Base-by-base conservation (phyloP, 2,888 invertebrate genomes). In the Merodon equestris region DNA sequence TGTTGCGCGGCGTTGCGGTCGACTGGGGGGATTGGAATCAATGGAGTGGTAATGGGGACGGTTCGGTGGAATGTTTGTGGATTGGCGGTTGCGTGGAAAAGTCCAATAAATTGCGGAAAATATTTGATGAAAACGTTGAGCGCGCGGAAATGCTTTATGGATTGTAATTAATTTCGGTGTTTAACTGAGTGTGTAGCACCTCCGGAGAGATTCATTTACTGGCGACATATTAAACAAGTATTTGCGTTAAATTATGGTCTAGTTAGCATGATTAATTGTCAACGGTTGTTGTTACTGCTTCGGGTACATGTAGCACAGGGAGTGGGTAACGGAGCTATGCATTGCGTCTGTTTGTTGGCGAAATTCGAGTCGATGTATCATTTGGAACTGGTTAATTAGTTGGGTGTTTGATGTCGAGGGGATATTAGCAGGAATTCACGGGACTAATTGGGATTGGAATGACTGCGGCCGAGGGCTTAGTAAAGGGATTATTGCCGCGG, bases 101-200 rank as follows among this genome's bases (percentile, higher is more conserved):
- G 60, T 70, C 56, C 60, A 70, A 79, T 74, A 79, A 79, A 79
- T 68, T 74, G 74, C 64, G 50, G 60, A 74, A 79, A 79, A 79
- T 79, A 70, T 74, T 79, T 79, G 73, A 48, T 68, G 63, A 64
- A 79, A 64, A 56, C 56, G 63, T 70, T 44, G 58, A 17, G 64
- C 74, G 40, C 45, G 67, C 64, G 68, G 74, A 79, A 70, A 79
- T 79, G 68, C 54, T 79, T 79, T 79, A 79, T 79, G 74, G 73
- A 57, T 74, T 79, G 79, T 79, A 79, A 79, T 74, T 79, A 79
- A 79, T 79, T 79, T 74, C 64, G 48, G 58, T 60, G 74, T 74
- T 73, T 73, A 79, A 79, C 58, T 70, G 74, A 64, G 68, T 74
- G 64, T 70, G 64, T 68, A 34, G 44, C 15, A 38, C 34, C 47